A percentile compares a stretch with the other conserved stretches of the same genome.
Evolutionary conservation across 2,888 invertebrate species (phyloP).

Genomic region (Torymus aiolomorphi): DNA sequence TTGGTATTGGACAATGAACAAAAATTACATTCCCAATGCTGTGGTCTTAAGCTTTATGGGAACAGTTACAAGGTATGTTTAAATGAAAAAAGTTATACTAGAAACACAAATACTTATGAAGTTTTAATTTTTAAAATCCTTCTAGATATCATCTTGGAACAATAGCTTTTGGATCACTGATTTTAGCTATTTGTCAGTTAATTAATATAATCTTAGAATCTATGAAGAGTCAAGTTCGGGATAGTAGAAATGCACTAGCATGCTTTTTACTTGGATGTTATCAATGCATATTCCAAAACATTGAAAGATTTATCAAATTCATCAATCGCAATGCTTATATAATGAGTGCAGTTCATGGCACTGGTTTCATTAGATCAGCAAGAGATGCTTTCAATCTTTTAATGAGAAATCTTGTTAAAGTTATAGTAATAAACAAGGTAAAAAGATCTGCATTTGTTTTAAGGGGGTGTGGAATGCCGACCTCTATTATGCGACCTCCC

Average conservation of each 20-base stretch:
- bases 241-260: constrained; percentile 84
- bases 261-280: constrained; percentile 83
- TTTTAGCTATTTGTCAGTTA: constrained; percentile 91
- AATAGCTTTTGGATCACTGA: constrained; percentile 84
- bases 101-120: not conserved
- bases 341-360: constrained; percentile 96
- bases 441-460: constrained; percentile 30
- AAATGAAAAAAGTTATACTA: constrained; percentile 3
- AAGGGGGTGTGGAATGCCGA: too few relatives aligned
- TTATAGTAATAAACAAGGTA: constrained; percentile 87
- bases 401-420: constrained; percentile 88
- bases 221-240: constrained; percentile 88
- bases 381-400: constrained; percentile 92
- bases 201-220: constrained; percentile 91
- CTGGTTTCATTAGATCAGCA: constrained; percentile 92
- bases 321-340: constrained; percentile 93
- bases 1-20: constrained; percentile 86
- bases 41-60: constrained; percentile 82
- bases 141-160: constrained; percentile 84
- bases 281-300: constrained; percentile 90
- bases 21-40: constrained; percentile 89
- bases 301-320: constrained; percentile 91
- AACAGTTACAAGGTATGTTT: constrained; percentile 81
- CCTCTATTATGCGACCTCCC: too few relatives aligned
- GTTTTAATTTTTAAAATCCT: constrained; percentile 5